phyloP scores from a whole-genome alignment of 1,140 invertebrate species.

The Radopholus similis region DNA sequence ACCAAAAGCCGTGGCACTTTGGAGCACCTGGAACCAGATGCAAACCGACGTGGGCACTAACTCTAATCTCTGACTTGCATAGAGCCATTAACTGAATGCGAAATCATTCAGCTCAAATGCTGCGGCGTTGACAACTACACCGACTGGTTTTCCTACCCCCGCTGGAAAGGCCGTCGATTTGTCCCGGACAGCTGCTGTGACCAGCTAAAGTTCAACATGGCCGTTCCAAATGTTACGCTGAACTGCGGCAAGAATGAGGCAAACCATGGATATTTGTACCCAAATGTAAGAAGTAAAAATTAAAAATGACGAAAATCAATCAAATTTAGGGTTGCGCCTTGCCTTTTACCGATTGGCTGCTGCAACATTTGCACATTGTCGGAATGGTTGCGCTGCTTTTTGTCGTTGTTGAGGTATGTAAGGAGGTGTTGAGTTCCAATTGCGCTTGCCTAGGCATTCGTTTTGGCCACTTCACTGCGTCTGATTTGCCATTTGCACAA shows the following conservation, averaged over 20 bases:
- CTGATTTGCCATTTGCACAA: conserved; percentile 1
- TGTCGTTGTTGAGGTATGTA: conserved; percentile 51
- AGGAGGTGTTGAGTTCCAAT: too few species aligned
- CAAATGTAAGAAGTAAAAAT: too few species aligned
- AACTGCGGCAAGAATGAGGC: conserved; percentile 48
- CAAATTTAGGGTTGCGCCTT: conserved; percentile 44
- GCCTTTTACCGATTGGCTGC: conserved; percentile 52
- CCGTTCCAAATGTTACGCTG: conserved; percentile 25
- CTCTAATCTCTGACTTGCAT: not conserved
- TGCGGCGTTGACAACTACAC: conserved; percentile 48
- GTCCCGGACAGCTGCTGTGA: conserved; percentile 57
- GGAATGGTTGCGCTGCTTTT: conserved; percentile 38
- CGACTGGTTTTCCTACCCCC: conserved; percentile 46
- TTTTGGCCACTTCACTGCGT: conserved; percentile 7
- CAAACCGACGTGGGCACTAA: conserved; percentile 20
- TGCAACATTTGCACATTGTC: conserved; percentile 47
- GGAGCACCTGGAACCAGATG: conserved; percentile 48
- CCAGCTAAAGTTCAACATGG: conserved; percentile 23
- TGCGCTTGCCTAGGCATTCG: too few species aligned
- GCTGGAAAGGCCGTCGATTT: conserved; percentile 45
- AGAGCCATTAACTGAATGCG: conserved; percentile 19
- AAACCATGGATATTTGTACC: conserved; percentile 27
- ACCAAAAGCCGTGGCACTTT: not conserved
- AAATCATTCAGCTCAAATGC: conserved; percentile 43
- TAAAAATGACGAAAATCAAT: not conserved